Base-by-base conservation (phyloP, 2,888 invertebrate species). In the Zele albiditarsus region DNA sequence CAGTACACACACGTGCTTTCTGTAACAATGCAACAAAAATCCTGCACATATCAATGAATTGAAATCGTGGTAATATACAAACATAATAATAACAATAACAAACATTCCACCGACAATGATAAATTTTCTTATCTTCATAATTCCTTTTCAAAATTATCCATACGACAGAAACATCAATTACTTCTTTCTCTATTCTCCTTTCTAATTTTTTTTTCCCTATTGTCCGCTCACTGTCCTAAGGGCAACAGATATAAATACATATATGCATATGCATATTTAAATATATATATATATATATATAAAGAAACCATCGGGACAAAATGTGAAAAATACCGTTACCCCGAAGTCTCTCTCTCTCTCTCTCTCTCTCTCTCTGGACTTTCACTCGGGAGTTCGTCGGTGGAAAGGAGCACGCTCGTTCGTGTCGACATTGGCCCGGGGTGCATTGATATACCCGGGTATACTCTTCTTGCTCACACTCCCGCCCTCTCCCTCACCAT, bases 311-410 rank as follows among this genome's bases (percentile, higher is more conserved):
- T 76, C 70, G 77, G 74, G 71, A 70, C 69, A 75, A 53, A 71
- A 78, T 76, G 77, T 77, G 78, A 76, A 80, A 78, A 78, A 79
- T 80, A 80, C 79, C 79, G 79, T 79, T 80, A 80, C 78, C 79
- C 78, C 78, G 77, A 77, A 77, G 78, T 77, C 75, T 74, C 78
- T 76, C 71, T 76, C 77, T 70, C 10, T 42, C 12, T 33, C 6
- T 33, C 33, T 33, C 33, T 33, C 33, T 33, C 33, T 33, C n/a
- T 46, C 46, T 3, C 14, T 53, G 72, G 79, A 80, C 80, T 80
- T 80, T 80, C 79, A 80, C 80, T 79, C 77, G 58, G 31, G 20
- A 53, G 53, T 53, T 53, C 20, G 58, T 66, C 60, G 65, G 31
- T 67, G 75, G 60, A 75, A 71, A 74, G 69, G 74, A 74, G 70